These are phyloP conservation scores for Harpagoxenus sublaevis DNA, from an alignment of 2,888 invertebrate species.

Conservation along the genomic window DNA sequence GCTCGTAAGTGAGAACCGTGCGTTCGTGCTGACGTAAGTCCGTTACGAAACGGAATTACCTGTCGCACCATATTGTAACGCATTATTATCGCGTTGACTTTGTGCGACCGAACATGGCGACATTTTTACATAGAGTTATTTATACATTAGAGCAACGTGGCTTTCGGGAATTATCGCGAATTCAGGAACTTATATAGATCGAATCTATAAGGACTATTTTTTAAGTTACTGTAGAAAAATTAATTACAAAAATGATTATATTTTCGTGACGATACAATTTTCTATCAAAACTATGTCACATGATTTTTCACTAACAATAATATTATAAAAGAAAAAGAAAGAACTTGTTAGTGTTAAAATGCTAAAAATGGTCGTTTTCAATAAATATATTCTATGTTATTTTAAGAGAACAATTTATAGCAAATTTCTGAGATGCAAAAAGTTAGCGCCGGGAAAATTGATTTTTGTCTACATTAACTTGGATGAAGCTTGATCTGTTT, in stretches of 20 bases:
- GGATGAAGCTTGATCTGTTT: neutral
- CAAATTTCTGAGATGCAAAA: neutral
- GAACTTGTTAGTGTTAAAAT: neutral
- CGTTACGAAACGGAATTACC: constrained; percentile 25
- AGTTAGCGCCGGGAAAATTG: neutral
- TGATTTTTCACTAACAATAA: neutral
- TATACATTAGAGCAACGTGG: neutral
- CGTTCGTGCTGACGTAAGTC: constrained; percentile 31
- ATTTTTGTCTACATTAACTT: neutral
- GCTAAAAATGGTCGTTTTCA: neutral
- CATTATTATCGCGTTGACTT: neutral
- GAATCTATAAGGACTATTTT: neutral
- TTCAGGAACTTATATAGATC: neutral
- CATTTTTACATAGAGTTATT: constrained; percentile 20
- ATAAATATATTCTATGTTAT: neutral
- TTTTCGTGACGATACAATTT: neutral
- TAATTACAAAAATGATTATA: neutral
- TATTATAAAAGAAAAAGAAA: neutral
- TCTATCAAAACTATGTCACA: neutral
- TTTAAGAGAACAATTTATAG: neutral
- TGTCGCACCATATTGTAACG: constrained; percentile 14
- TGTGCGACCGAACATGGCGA: neutral
- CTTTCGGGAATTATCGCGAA: neutral
- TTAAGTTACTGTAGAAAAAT: neutral
- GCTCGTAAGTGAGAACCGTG: constrained; percentile 23